Evolutionary conservation across 2,888 invertebrate genomes (phyloP), one percentile per base, ranked within the genome.

Genomic region (Agrilus biguttatus): DNA sequence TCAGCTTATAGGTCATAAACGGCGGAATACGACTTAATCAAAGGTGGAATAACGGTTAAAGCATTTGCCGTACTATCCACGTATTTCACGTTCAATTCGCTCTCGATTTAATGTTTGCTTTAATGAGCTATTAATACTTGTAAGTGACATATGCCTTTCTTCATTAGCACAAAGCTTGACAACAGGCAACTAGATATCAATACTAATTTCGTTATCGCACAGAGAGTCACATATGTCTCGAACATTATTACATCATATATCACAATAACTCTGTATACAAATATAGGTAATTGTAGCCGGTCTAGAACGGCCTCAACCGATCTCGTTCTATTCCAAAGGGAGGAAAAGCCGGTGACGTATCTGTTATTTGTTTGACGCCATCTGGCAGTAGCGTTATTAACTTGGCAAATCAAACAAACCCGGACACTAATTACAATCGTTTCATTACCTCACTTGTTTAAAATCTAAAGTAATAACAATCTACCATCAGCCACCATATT

Each of bases 391-490:
- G 62, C 63, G 67, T 67, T 68, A 68, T 68, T 68, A 68, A 68
- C 67, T 68, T 64, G 65, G 62, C 63, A 66, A 67, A 67, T 68
- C 67, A 68, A 67, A 68, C 67, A 68, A 65, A 63, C 61, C 58
- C 60, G 58, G 63, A 65, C 65, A 66, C 65, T 66, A 66, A 67
- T 67, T 66, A 64, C 54, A 55, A 49, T 53, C 56, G 61, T 60
- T 57, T 58, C 57, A 61, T 61, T 55, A 56, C 57, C 57, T 40
- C 41, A 56, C 54, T 28, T 28, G 28, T 28, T 55, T 52, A 53
- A 51, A 53, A 51, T 52, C 47, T 49, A 51, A 52, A 52, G 51
- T 52, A 53, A 53, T 52, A 55, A 56, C 56, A 49, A 48, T 49
- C 8, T 21, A 37, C 37, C 8, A 36, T 36, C 14, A 37, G 6